These are phyloP conservation scores for Elephantulus edwardii DNA, from an alignment of 2,113 vertebrate species.

Conservation along the genomic window DNA sequence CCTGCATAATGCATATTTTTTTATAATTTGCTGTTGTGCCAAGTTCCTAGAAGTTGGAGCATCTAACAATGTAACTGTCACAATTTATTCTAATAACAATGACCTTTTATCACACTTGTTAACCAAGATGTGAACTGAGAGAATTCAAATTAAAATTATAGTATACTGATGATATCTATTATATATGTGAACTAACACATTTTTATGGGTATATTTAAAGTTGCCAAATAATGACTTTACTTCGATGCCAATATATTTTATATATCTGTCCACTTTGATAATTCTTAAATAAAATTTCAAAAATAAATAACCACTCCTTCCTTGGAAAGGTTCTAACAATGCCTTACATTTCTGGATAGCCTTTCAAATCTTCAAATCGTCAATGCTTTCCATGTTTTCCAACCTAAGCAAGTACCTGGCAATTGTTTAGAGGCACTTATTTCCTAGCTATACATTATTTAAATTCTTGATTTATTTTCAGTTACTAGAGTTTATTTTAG, in stretches of 20 bases:
- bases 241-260: neutral
- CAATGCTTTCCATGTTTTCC: neutral
- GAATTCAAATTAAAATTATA: slow-evolving; percentile 6
- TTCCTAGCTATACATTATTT: neutral
- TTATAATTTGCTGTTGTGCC: too few relatives aligned
- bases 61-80: too few relatives aligned
- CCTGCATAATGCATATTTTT: too few relatives aligned
- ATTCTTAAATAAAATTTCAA: slow-evolving; percentile 35
- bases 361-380: slow-evolving; percentile 14
- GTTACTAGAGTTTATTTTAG: neutral
- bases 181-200: neutral
- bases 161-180: neutral
- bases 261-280: neutral
- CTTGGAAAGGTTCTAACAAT: neutral
- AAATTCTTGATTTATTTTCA: neutral
- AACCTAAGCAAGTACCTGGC: neutral
- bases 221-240: neutral
- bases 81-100: slow-evolving; percentile 30
- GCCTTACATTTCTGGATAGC: neutral
- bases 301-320: neutral
- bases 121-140: slow-evolving; percentile 21
- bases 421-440: neutral
- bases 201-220: slow-evolving; percentile 26
- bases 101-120: neutral
- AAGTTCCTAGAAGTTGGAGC: too few relatives aligned